Evolutionary conservation across 2,113 vertebrate species (phyloP), one percentile per base, ranked within the genome.

Genomic region (Zapornia atra): DNA sequence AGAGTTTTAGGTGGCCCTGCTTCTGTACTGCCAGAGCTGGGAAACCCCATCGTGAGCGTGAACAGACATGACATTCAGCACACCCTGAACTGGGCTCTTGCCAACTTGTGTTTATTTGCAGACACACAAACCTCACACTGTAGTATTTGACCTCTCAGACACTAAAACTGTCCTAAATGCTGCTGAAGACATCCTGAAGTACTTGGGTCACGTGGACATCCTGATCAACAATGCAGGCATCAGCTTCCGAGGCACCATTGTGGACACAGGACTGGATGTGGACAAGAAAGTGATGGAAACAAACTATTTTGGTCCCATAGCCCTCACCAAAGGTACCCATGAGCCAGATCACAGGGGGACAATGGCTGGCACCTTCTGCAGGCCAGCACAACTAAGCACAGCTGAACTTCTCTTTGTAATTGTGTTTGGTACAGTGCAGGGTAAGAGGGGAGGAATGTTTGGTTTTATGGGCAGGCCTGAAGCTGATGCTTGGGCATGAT

Each of bases 181-280:
- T 40, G 98, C 98, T 31, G 96, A 98, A 19, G 98, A 99, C 97
- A 99, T 99, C 94, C 95, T 99, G 53, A 98, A 97, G 93, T 97
- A 98, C 93, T 95, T 98, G 5, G 98, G 99, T 17, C 97, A 98
- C 0, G 99, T 99, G 84, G 99, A 99, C 50, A 97, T 99, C 68
- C 98, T 99, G 28, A 98, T 99, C 95, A 99, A 99, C 96, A 99
- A 99, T 0, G 99, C 99, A 5, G 99, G 99, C 38, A 97, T 99
- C 96, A 99, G 99, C 96, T 99, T 98, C 97, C 98, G 99, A 19
- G 99, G 99, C 24, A 93, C 98, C 38, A 98, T 99, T 31, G 82
- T 98, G 79, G 99, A 99, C 40, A 99, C 99, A 0, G 87, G 96
- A 25, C 64, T 99, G 25, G 98, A 98, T 0, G 99, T 99, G 89